A percentile compares a stretch with the other conserved stretches of the same genome.
These are phyloP conservation scores for Dasyornis broadbenti DNA, from an alignment of 2,113 vertebrate species.

Conservation along the genomic window DNA sequence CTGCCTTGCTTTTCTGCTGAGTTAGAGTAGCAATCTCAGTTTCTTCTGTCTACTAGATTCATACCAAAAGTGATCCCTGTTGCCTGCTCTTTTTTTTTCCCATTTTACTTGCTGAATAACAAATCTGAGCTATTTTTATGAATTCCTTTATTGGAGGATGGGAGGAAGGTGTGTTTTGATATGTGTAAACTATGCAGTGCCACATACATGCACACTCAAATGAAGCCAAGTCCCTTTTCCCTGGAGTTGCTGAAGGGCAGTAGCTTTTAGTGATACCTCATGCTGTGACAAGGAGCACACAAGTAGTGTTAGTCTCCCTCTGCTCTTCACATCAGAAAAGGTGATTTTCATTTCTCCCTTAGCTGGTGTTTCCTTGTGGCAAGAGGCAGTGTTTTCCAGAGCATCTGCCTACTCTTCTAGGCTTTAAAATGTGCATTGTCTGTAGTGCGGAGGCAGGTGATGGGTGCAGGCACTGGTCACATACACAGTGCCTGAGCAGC, in stretches of 20 bases:
- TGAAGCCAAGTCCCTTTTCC: neutral
- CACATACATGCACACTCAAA: neutral
- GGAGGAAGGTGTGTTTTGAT: neutral
- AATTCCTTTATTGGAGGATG: neutral
- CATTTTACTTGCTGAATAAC: neutral
- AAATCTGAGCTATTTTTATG: neutral
- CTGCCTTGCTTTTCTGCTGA: neutral
- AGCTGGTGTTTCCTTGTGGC: neutral
- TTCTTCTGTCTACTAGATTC: neutral
- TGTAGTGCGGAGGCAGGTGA: neutral
- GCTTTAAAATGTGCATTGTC: neutral
- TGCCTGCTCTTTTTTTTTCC: neutral
- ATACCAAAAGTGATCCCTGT: neutral
- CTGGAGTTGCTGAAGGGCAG: neutral
- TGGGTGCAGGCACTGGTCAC: neutral
- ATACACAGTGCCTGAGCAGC: neutral
- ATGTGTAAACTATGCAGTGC: neutral
- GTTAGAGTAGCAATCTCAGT: neutral
- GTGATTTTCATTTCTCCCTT: neutral
- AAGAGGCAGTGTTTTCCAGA: neutral
- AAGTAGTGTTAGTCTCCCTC: neutral
- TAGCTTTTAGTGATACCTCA: neutral
- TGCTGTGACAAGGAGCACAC: neutral
- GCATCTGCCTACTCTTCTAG: neutral
- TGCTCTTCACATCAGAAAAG: neutral